These are phyloP conservation scores for Apostichopus japonicus DNA, from an alignment of 35 echinoderm and acorn worm species.

Conservation along the genomic window DNA sequence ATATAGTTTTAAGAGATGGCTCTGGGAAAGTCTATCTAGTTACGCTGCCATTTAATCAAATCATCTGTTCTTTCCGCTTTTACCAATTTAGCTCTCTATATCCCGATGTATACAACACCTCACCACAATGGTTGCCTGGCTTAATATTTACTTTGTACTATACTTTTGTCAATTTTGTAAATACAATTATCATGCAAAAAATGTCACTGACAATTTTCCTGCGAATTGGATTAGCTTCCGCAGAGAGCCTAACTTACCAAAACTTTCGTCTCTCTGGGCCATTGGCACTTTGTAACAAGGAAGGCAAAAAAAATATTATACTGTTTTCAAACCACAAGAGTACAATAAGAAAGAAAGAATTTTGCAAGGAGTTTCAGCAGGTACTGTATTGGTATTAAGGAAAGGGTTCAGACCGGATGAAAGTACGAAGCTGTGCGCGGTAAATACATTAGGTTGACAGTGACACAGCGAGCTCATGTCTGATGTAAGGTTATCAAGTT, in stretches of 20 bases:
- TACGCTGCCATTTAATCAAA: conserved; percentile 10
- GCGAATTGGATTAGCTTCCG: conserved; percentile 16
- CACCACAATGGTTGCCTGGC: too few relatives aligned
- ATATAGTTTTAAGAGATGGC: background rate
- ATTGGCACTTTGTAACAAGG: background rate
- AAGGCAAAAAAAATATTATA: too few relatives aligned
- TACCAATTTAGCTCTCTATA: background rate
- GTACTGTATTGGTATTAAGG: background rate
- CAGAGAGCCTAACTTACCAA: background rate
- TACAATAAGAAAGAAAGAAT: too few relatives aligned
- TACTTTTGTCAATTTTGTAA: background rate
- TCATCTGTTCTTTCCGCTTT: background rate
- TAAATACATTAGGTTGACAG: conserved; percentile 37
- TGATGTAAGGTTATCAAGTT: conserved; percentile 27
- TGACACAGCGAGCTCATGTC: background rate
- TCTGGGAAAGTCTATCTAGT: background rate
- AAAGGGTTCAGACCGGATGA: background rate
- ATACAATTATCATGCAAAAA: conserved; percentile 46
- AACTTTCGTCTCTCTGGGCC: background rate
- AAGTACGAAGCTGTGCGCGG: background rate
- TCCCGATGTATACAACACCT: too few relatives aligned
- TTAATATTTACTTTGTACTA: too few relatives aligned
- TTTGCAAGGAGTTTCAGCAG: background rate
- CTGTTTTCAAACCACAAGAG: too few relatives aligned
- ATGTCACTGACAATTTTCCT: conserved; percentile 28